A percentile compares a stretch with the other conserved stretches of the same genome.
Conservation (phyloP, 1,140 invertebrate genomes). For the Magallana gigas region DNA sequence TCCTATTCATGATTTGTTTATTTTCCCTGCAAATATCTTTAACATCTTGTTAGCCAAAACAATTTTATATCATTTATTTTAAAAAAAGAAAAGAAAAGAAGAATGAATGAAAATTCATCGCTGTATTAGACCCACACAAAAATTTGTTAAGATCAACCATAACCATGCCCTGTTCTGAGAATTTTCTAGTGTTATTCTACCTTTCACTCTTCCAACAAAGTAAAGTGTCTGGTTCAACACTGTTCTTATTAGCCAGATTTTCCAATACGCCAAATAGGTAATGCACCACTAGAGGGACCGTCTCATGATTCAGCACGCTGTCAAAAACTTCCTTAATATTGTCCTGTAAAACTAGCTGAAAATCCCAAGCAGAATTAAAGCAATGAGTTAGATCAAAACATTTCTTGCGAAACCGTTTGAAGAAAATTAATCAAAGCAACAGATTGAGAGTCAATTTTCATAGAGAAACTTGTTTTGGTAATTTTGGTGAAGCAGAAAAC, state of each 20-base stretch:
- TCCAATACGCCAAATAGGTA: slow-evolving; percentile 51
- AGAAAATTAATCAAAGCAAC: too few relatives aligned
- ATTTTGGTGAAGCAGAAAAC: too few relatives aligned
- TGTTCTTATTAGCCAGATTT: slow-evolving; percentile 42
- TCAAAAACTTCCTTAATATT: slow-evolving; percentile 52
- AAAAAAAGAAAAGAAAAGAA: too few relatives aligned
- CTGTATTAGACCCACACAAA: background rate
- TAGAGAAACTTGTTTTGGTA: too few relatives aligned
- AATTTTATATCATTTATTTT: too few relatives aligned
- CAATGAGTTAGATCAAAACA: background rate
- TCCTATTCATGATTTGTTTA: too few relatives aligned
- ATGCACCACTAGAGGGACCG: slow-evolving; percentile 37
- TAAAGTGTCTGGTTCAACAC: slow-evolving; percentile 51
- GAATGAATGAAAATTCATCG: too few relatives aligned
- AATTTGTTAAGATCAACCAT: background rate
- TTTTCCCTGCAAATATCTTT: too few relatives aligned
- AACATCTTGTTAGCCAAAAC: too few relatives aligned
- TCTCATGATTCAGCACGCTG: slow-evolving; percentile 42
- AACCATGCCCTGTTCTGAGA: background rate
- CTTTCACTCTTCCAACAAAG: slow-evolving; percentile 54
- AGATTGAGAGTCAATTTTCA: too few relatives aligned
- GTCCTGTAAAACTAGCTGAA: slow-evolving; percentile 47
- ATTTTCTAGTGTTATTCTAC: slow-evolving; percentile 36
- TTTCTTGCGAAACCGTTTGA: too few relatives aligned
- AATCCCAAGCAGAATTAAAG: slow-evolving; percentile 30